A percentile compares a stretch with the other conserved stretches of the same genome.
These are phyloP conservation scores for Patiria miniata DNA, from an alignment of 35 echinoderm and acorn worm genomes.

Conservation along the genomic window DNA sequence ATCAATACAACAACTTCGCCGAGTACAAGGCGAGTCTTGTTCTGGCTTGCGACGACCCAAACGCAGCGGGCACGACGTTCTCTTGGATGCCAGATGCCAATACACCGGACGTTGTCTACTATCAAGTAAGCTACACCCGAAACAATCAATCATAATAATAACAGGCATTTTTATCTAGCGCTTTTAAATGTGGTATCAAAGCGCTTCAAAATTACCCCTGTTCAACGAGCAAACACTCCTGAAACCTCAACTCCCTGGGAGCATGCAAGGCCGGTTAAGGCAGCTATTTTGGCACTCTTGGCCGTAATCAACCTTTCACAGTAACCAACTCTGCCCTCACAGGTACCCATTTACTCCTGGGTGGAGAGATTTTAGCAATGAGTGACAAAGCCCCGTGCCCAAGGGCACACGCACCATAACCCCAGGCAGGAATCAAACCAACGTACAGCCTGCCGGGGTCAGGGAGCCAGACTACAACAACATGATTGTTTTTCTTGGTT, in stretches of 20 bases:
- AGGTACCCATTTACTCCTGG: no score
- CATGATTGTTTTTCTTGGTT: no score
- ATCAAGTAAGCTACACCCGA: constrained; percentile 74
- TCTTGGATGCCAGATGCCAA: constrained; percentile 57
- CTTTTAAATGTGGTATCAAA: not conserved
- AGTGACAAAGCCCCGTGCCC: no score
- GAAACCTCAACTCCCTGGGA: not conserved
- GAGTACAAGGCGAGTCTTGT: constrained; percentile 40
- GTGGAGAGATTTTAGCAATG: no score
- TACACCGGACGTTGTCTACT: constrained; percentile 78
- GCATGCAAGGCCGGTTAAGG: not conserved
- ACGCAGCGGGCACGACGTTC: constrained; percentile 13
- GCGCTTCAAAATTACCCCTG: not conserved
- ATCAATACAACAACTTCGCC: constrained; percentile 51
- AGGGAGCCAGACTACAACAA: no score
- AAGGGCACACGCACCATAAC: no score
- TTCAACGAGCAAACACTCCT: not conserved
- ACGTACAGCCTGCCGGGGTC: no score
- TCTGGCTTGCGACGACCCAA: constrained; percentile 12
- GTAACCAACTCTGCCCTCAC: no score
- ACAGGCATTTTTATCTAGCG: not conserved
- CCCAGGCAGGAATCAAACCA: no score
- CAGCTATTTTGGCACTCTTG: no score
- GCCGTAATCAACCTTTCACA: no score
- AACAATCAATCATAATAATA: not conserved